Evolutionary conservation across 2,888 invertebrate genomes (phyloP).

Genomic region (Lepeophtheirus nordmannii): DNA sequence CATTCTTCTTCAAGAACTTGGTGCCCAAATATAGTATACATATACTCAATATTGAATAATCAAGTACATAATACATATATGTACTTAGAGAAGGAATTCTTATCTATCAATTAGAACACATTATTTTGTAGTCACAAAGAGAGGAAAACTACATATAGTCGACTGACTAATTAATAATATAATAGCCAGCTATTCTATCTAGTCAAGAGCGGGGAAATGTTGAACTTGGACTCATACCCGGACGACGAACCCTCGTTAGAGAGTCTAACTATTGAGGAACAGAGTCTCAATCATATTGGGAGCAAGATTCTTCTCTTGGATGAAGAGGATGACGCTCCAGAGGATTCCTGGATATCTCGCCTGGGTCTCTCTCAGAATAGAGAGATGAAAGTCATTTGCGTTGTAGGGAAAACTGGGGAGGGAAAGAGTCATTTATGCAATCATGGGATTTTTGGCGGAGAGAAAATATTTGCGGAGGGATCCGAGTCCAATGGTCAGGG

Average conservation of each 20-base stretch:
- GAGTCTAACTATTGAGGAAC: background rate
- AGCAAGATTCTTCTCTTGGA: conserved; percentile 1
- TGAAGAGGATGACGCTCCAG: background rate
- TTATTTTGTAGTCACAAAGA: no score
- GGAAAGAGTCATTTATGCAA: conserved; percentile 66
- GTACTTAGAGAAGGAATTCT: no score
- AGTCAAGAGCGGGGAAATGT: background rate
- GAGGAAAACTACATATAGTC: no score
- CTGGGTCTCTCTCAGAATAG: background rate
- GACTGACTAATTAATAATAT: no score
- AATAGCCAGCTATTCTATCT: no score
- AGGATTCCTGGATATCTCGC: background rate
- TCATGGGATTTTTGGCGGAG: conserved; percentile 50
- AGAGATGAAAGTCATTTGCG: conserved; percentile 58
- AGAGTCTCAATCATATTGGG: background rate
- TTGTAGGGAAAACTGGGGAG: conserved; percentile 69
- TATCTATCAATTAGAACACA: no score
- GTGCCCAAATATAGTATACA: no score
- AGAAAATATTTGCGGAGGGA: conserved; percentile 49
- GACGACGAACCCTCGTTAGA: background rate
- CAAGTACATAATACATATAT: no score
- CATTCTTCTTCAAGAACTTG: no score
- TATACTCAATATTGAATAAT: no score
- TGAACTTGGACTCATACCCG: background rate
- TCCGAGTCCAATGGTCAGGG: conserved; percentile 57